phyloP scores from a whole-genome alignment of 2,888 invertebrate species.

The Perizoma flavofasciatum region DNA sequence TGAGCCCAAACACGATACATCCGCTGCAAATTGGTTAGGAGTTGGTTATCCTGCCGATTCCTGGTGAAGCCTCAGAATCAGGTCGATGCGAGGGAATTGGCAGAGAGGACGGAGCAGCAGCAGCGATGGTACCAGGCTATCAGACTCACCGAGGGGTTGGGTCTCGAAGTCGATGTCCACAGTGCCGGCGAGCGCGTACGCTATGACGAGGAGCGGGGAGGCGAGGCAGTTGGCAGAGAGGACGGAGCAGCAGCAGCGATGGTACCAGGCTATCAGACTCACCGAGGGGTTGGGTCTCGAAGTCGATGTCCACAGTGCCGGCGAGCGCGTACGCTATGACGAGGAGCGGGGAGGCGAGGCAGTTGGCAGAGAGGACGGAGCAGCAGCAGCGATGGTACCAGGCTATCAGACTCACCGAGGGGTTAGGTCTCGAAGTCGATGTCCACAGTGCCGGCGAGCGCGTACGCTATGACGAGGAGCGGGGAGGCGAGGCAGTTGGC shows the following conservation, averaged over 20 bases:
- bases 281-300: slow-evolving; percentile 91
- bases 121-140: no score
- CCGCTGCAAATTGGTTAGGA: no score
- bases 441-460: neutral
- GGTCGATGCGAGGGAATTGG: neutral
- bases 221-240: slow-evolving; percentile 70
- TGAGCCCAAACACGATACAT: no score
- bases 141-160: slow-evolving; percentile 2
- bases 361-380: slow-evolving; percentile 88
- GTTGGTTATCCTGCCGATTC: no score
- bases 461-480: neutral
- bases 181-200: neutral
- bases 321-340: slow-evolving; percentile 99
- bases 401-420: slow-evolving; percentile 1
- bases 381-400: no score
- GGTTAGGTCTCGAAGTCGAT: no score
- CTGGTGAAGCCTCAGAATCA: no score
- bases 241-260: no score
- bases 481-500: neutral
- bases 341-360: slow-evolving; percentile 97
- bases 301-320: slow-evolving; percentile 97
- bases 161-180: no score
- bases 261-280: neutral
- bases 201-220: neutral
- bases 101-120: no score